Evolutionary conservation across 1,140 invertebrate species (phyloP), one percentile per base, ranked within the genome.

Genomic region (Drosophila punjabiensis): DNA sequence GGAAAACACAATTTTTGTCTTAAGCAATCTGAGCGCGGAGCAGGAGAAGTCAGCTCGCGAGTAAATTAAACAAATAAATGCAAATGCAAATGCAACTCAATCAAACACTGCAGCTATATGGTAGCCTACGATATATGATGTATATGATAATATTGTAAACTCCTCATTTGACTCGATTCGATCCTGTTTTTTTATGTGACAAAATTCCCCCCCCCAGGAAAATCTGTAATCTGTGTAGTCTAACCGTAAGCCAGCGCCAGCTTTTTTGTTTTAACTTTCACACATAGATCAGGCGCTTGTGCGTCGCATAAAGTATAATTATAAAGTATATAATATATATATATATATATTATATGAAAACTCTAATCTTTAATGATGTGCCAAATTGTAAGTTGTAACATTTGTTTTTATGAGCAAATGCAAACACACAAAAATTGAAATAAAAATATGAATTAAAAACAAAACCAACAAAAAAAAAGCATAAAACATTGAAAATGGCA

Each of bases 311-410:
- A 76, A 81, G 55, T 89, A 92, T 80, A 92, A 89, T 86, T 90
- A 85, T 76, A 78, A 89, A 88, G 59, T 78, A 86, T 76, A 83
- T 76, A 60, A 53, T 56, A 56, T 56, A 35, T 55, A n/a, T 24
- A 77, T 67, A 73, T 74, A 71, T 74, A 87, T 86, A 79, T 70
- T 80, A 83, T 75, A 81, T 78, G 71, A 63, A 82, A 86, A 83
- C 73, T 76, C 87, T 90, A 89, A 92, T 90, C 83, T 82, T 87
- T 82, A 90, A 92, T 87, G 68, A 90, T 92, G 90, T 92, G 90
- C 90, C 90, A 92, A 92, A 92, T 92, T 92, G 90, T 92, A 92
- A 88, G 88, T 91, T 91, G 88, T 81, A 83, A 59, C 87, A 83
- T 87, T 91, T 88, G 81, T 91, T 91, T 91, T 87, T 89, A 86